phyloP scores from a whole-genome alignment of 2,113 vertebrate genomes.

The Haplochromis burtoni region DNA sequence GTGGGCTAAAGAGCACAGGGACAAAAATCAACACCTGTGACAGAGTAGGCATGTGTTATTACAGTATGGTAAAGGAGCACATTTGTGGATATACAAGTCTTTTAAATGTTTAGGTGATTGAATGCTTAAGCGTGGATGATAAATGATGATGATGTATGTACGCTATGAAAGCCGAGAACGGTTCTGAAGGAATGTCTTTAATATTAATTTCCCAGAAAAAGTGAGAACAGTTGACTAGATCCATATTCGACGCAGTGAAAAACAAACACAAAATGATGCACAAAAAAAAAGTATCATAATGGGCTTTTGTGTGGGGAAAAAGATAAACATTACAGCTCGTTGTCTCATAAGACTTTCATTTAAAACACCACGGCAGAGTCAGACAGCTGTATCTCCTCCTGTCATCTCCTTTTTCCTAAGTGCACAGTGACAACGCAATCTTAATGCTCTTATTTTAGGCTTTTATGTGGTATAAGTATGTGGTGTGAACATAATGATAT shows the following conservation, averaged over 20 bases:
- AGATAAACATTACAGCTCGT: not conserved
- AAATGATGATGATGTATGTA: not conserved
- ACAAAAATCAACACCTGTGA: not conserved
- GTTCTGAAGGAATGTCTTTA: not conserved
- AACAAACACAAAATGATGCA: not conserved
- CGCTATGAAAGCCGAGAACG: not conserved
- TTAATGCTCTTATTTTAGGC: slow-evolving; percentile 4
- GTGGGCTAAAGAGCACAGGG: not conserved
- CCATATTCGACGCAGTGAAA: not conserved
- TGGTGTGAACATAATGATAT: slow-evolving; percentile 34
- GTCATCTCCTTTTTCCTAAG: not conserved
- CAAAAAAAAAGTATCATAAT: not conserved
- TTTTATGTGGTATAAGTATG: slow-evolving; percentile 31
- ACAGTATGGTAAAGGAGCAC: not conserved
- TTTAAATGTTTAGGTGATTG: not conserved
- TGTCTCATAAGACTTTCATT: not conserved
- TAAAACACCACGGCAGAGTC: not conserved
- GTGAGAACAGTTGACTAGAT: not conserved
- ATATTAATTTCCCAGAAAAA: not conserved
- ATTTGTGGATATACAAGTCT: not conserved
- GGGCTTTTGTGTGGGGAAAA: not conserved
- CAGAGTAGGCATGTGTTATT: not conserved
- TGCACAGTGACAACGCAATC: slow-evolving; percentile 15
- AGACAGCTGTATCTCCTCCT: not conserved
- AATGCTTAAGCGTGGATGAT: not conserved